A percentile compares a stretch with the other conserved stretches of the same genome.
These are phyloP conservation scores for Cranoglanis bouderius DNA, from an alignment of 2,113 vertebrate genomes.

Conservation along the genomic window DNA sequence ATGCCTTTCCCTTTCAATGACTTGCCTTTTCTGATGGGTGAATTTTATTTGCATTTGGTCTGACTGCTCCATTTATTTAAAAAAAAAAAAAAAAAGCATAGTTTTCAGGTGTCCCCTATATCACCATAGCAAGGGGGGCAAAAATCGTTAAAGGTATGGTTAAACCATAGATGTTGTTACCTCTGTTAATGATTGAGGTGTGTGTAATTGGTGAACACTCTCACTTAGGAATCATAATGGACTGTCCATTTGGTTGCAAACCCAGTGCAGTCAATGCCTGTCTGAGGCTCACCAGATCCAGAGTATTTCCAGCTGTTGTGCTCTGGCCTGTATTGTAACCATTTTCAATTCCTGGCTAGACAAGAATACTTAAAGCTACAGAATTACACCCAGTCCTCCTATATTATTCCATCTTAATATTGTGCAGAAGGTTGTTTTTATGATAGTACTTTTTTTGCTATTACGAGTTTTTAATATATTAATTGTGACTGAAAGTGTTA, in stretches of 20 bases:
- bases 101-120: not conserved
- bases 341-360: not conserved
- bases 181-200: not conserved
- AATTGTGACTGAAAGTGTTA: not conserved
- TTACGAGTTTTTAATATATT: not conserved
- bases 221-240: not conserved
- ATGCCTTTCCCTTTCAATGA: not conserved
- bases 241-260: not conserved
- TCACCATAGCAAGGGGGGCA: not conserved
- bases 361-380: not conserved
- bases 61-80: not conserved
- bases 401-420: not conserved
- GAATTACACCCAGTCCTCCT: not conserved
- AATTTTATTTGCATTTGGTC: not conserved
- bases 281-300: not conserved
- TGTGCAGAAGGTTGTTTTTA: not conserved
- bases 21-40: not conserved
- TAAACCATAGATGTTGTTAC: not conserved
- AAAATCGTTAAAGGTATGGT: not conserved
- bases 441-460: not conserved
- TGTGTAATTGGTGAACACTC: not conserved
- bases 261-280: not conserved
- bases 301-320: not conserved
- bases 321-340: not conserved
- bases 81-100: not conserved